These are phyloP conservation scores for Oceanodroma tethys DNA, from an alignment of 2,113 vertebrate genomes.

Conservation along the genomic window DNA sequence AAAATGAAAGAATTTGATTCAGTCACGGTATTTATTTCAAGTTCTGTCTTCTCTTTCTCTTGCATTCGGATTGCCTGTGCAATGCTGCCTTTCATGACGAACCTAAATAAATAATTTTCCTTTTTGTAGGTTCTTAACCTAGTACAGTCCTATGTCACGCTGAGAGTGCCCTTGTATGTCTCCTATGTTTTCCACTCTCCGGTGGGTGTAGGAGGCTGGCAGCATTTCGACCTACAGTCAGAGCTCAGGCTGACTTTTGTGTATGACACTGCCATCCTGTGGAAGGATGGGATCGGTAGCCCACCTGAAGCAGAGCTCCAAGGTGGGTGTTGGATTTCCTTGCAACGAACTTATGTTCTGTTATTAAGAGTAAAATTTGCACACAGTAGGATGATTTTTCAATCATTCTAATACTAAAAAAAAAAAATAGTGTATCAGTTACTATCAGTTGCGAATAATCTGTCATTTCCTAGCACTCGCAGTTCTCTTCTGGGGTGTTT, in stretches of 20 bases:
- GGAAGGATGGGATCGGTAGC: slow-evolving; percentile 90
- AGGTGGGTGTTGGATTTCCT: slow-evolving; percentile 63
- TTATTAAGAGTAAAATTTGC: neutral
- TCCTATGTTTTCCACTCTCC: slow-evolving; percentile 94
- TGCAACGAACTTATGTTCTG: neutral
- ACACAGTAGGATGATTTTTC: neutral
- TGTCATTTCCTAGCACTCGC: neutral
- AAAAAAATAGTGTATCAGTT: neutral
- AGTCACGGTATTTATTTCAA: neutral
- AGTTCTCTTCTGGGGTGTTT: neutral
- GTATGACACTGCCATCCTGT: slow-evolving; percentile 96
- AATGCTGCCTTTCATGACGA: neutral
- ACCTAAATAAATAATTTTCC: neutral
- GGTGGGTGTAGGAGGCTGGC: slow-evolving; percentile 86
- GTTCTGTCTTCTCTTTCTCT: neutral
- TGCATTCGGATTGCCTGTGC: neutral
- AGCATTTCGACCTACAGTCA: slow-evolving; percentile 92
- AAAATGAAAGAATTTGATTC: neutral
- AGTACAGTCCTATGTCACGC: slow-evolving; percentile 92
- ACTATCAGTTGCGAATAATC: neutral
- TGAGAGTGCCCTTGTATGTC: slow-evolving; percentile 90
- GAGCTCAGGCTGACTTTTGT: slow-evolving; percentile 94
- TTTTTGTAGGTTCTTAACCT: slow-evolving; percentile 86
- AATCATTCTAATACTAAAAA: neutral
- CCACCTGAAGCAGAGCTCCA: slow-evolving; percentile 89